Base-by-base conservation (phyloP, 2,888 invertebrate genomes). In the Chelonus formosanus region DNA sequence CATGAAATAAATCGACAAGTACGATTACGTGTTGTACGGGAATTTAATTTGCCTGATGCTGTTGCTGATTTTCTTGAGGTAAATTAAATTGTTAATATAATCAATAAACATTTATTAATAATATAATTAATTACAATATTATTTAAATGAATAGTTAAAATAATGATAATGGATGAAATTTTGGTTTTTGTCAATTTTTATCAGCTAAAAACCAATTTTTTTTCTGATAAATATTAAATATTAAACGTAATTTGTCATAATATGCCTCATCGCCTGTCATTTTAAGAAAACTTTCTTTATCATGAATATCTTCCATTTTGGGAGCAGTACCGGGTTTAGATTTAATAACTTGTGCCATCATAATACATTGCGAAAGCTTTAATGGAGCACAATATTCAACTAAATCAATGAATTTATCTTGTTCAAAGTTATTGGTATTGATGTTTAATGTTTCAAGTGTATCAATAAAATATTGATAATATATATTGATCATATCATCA, bases 31-130 rank as follows among this genome's bases (percentile, higher is more conserved):
- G 96, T 96, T 2, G 96, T 97, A 8, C 89, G 97, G 55, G 97
- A 98, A 86, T 94, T 95, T 85, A 96, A 96, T 78, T 88, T 97
- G 68, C 97, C 97, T 0, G 97, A 98, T 84, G 89, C 91, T 7
- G 92, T 94, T 8, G 92, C 93, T 4, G 92, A 93, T 83, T 88
- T 94, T 75, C 85, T 94, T 61, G 91, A 91, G 71, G 84, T 83
- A 64, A 81, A 80, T 80, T 34, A 20, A 35, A 44, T 53, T 45
- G n/a, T 44, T 34, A 20, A 31, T 52, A 45, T n/a, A 47, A 4
- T 10, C 10, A 4, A 34, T 31, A 59, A 32, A 8, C 31, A 59
- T 10, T n/a, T 35, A 55, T 44, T 20, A 47, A 20, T 20, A 20
- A 53, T 61, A 61, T 43, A 53, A 32, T 36, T 50, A 43, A 43